These are phyloP conservation scores for Batillaria attramentaria DNA, from an alignment of 1,140 invertebrate genomes.

Conservation along the genomic window DNA sequence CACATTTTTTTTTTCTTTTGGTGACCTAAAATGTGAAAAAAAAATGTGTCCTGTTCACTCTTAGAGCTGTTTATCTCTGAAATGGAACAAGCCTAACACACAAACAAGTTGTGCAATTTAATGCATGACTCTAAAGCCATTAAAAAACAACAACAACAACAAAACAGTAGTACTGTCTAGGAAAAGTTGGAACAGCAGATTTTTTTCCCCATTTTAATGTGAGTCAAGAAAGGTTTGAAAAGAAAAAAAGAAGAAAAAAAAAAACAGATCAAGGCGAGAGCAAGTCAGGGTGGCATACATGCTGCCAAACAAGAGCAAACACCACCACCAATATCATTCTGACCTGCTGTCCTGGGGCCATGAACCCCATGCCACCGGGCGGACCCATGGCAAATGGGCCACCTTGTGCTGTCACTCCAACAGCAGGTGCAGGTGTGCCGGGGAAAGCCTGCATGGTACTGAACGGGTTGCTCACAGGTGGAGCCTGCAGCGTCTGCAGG, in stretches of 20 bases:
- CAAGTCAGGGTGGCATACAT: background rate
- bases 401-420: background rate
- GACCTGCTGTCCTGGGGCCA: conserved; percentile 7
- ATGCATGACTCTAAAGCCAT: too few species aligned
- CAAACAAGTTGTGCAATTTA: too few species aligned
- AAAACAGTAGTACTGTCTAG: too few species aligned
- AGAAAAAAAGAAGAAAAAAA: background rate
- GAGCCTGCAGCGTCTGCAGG: conserved; percentile 15
- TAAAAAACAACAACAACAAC: too few species aligned
- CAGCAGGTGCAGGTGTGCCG: conserved; percentile 1
- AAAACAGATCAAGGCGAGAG: conserved; percentile 2
- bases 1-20: too few species aligned
- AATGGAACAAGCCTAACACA: too few species aligned
- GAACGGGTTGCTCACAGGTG: conserved; percentile 33
- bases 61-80: too few species aligned
- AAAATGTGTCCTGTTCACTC: too few species aligned
- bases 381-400: background rate
- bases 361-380: background rate
- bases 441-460: conserved; percentile 33
- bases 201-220: too few species aligned
- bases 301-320: background rate
- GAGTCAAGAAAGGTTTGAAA: background rate
- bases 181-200: too few species aligned
- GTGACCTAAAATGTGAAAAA: too few species aligned
- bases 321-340: background rate